phyloP scores from a whole-genome alignment of 2,113 vertebrate genomes.

The Laticauda laticaudata region DNA sequence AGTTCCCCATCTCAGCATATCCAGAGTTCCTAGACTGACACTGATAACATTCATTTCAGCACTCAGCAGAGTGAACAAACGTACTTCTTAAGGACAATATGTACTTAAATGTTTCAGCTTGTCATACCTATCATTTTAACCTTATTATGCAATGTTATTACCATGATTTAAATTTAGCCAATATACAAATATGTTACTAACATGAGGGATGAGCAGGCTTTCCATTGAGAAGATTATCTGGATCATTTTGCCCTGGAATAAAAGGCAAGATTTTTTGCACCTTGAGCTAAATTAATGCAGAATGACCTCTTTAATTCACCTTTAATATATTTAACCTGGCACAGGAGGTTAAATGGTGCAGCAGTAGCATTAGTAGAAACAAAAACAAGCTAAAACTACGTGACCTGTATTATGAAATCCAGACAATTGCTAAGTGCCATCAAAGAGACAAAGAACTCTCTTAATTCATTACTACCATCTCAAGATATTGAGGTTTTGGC shows the following conservation, averaged over 20 bases:
- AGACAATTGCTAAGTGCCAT: neutral
- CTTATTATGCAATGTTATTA: constrained; percentile 3
- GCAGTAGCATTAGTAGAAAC: neutral
- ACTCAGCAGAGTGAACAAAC: constrained; percentile 21
- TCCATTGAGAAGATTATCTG: neutral
- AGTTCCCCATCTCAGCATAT: neutral
- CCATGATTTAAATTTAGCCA: constrained; percentile 1
- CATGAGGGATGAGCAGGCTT: neutral
- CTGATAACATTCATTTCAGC: neutral
- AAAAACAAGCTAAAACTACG: neutral
- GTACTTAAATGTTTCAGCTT: constrained; percentile 18
- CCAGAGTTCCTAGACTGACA: neutral
- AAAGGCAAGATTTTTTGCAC: neutral
- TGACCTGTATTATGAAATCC: neutral
- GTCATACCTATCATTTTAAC: neutral
- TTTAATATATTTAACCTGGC: neutral
- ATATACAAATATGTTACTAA: neutral
- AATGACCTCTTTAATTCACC: neutral
- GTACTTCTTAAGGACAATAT: neutral
- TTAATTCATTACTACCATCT: neutral
- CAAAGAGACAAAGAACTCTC: neutral
- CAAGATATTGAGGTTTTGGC: neutral
- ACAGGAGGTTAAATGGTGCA: neutral
- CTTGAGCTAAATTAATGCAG: neutral
- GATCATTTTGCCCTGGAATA: neutral